Evolutionary conservation across 2,888 invertebrate genomes (phyloP).

Genomic region (Trypoxylon attenuatum): DNA sequence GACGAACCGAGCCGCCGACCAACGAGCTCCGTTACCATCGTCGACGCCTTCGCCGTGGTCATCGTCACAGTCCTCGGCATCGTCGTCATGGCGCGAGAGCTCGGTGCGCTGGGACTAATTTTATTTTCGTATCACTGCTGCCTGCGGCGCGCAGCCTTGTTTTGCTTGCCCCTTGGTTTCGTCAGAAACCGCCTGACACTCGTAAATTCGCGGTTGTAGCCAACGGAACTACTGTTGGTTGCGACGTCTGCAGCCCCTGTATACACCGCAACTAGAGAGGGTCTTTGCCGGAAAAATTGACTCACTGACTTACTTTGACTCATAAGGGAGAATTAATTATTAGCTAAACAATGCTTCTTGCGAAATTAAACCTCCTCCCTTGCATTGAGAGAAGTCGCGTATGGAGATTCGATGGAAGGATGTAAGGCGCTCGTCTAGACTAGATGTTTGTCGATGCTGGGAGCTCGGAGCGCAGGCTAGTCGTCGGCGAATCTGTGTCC

Average conservation of each 20-base stretch:
- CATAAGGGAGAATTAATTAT: too few species aligned
- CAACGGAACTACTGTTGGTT: conserved; percentile 6
- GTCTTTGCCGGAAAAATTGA: too few species aligned
- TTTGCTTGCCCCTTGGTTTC: conserved; percentile 33
- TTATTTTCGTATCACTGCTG: conserved; percentile 53
- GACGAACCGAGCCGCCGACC: conserved; percentile 22
- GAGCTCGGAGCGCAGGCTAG: too few species aligned
- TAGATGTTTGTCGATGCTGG: too few species aligned
- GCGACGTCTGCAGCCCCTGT: background rate
- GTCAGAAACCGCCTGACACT: conserved; percentile 22
- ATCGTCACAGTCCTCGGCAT: too few species aligned
- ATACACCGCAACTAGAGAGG: background rate
- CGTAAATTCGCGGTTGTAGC: conserved; percentile 30
- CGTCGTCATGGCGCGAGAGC: background rate
- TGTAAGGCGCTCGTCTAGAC: too few species aligned
- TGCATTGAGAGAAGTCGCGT: too few species aligned
- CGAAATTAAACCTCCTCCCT: too few species aligned
- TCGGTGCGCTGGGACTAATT: conserved; percentile 47
- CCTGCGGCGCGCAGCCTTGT: conserved; percentile 26
- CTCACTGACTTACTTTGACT: too few species aligned
- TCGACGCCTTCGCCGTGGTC: conserved; percentile 11
- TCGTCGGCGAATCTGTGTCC: background rate
- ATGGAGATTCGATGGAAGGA: too few species aligned
- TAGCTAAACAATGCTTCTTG: too few species aligned
- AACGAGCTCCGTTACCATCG: conserved; percentile 4